Base-by-base conservation (phyloP, 1,140 invertebrate genomes). In the Lordiphosa clarofinis region DNA sequence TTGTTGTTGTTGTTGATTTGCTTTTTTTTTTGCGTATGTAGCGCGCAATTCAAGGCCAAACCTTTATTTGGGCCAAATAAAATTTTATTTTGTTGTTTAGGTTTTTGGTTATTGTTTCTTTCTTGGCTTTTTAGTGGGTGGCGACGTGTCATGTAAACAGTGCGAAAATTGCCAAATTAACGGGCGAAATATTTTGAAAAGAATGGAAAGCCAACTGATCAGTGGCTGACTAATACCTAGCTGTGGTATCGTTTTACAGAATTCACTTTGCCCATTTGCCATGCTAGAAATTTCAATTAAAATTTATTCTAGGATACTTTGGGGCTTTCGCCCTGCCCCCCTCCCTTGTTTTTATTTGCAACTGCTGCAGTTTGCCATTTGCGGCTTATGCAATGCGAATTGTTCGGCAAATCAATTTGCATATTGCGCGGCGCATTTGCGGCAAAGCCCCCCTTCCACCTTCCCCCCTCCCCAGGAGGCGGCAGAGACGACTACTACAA, bases 401-500 rank as follows among this genome's bases (percentile, higher is more conserved):
- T 82, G 75, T 75, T 71, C 66, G 61, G 52, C 76, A 82, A 81
- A 81, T 82, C 75, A 82, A 81, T 81, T 81, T 81, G 75, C 75
- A 81, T 81, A 81, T 81, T 82, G 76, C 76, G 75, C 75, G 75
- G 68, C 65, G 55, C 76, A 79, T 79, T 81, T 74, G 74, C 40
- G 76, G 61, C 67, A 38, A 28, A 47, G n/a, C 12, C 39, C 36
- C 11, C 12, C 15, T 38, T n/a, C n/a, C n/a, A n/a, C 8, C 21
- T n/a, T 10, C 33, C 31, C 24, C 21, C n/a, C 1, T 33, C 15
- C 40, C 31, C 48, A 57, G 52, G 57, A 35, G 67, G 48, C 42
- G 24, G 31, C 48, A 5, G 2, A 31, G 52, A 13, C 54, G 24
- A n/a, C 37, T 31, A 40, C 55, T 43, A 70, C 61, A 56, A 60